Evolutionary conservation across 2,113 vertebrate genomes (phyloP), one percentile per base, ranked within the genome.

Genomic region (Elanoides forficatus): DNA sequence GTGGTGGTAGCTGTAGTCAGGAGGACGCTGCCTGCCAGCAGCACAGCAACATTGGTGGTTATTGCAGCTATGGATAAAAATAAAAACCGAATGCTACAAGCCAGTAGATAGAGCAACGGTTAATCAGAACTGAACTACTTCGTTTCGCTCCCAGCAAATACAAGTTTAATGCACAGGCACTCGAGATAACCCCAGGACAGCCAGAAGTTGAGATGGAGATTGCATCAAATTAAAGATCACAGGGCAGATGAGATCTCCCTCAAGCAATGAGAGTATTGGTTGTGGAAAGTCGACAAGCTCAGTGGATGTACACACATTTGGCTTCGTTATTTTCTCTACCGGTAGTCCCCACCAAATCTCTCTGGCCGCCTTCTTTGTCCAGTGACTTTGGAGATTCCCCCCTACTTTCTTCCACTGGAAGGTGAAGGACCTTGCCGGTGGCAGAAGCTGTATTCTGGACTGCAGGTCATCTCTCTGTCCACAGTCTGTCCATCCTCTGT

Each of bases 1-100:
- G 83, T 30, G 86, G 83, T 29, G 47, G 30, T 59, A 32, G 86
- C 65, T 87, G 43, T 30, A 52, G 93, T 59, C 66, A 94, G 82
- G 43, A 93, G 42, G 66, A 86, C 2, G 36, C 55, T 89, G 90
- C 79, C 88, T 75, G 68, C 75, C 89, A 97, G 95, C 81, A 97
- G 66, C 83, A 94, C 76, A 48, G 59, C 70, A 70, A 55, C 17
- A 8, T 63, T 58, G 50, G 55, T 14, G 27, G 85, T 73, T 81
- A 87, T 2, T 70, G 72, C 56, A 90, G 74, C 94, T 94, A 95
- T 3, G 36, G 47, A 79, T 75, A 79, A 86, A 84, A 92, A 79
- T 62, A 92, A 80, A 82, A 83, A 22, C 16, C 2, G 1, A 62
- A 55, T 23, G 15, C 83, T 65, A 56, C 68, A 59, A 55, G n/a